A percentile compares a stretch with the other conserved stretches of the same genome.
Evolutionary conservation across 2,797 vertebrate genomes (phyloP).

Genomic region (Pogoniulus pusillus): DNA sequence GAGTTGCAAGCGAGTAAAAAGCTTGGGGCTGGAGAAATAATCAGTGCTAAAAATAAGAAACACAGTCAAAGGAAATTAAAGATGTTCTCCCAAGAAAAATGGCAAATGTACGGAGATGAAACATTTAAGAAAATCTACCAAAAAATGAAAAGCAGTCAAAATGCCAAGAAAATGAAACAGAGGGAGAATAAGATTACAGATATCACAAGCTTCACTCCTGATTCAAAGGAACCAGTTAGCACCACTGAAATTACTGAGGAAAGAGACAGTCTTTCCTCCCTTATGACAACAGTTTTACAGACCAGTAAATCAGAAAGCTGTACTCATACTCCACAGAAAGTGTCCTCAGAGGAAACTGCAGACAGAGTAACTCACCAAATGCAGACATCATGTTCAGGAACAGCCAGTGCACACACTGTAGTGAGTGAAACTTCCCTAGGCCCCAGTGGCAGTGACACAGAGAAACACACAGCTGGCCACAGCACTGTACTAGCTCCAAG

Average conservation of each 20-base stretch:
- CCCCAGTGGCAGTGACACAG: neutral
- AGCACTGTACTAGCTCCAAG: neutral
- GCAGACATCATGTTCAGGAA: neutral
- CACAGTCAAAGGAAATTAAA: conserved; percentile 80
- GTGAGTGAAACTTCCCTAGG: neutral
- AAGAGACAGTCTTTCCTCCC: neutral
- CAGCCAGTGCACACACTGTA: neutral
- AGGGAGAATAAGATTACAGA: neutral
- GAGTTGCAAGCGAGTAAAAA: conserved; percentile 71
- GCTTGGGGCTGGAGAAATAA: conserved; percentile 61
- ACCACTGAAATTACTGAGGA: neutral
- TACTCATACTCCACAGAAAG: neutral
- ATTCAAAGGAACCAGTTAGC: neutral
- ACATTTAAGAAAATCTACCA: conserved; percentile 92
- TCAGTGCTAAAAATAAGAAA: conserved; percentile 77
- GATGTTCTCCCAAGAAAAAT: conserved; percentile 94
- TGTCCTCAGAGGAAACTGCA: neutral
- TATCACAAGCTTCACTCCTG: neutral
- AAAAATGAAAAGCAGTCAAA: conserved; percentile 75
- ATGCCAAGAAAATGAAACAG: conserved; percentile 72
- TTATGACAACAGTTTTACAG: neutral
- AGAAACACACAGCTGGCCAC: neutral
- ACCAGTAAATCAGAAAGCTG: neutral
- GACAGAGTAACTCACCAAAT: neutral
- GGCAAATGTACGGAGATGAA: conserved; percentile 94